These are phyloP conservation scores for Hydriomena furcata DNA, from an alignment of 2,888 invertebrate species.

Conservation along the genomic window DNA sequence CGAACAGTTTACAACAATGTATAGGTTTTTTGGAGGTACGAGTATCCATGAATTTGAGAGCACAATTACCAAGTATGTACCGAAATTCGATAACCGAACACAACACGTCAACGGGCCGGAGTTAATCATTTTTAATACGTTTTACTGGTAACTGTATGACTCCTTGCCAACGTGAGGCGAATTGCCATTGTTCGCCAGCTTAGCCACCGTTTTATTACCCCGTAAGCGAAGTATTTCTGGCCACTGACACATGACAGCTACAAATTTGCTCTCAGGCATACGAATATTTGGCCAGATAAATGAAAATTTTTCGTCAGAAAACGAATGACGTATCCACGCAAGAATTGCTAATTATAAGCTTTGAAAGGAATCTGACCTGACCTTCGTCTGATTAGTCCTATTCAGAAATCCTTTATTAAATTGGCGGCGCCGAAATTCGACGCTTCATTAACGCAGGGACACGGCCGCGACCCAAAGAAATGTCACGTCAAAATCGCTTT, in stretches of 20 bases:
- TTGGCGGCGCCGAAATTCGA: conserved; percentile 75
- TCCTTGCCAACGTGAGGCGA: conserved; percentile 53
- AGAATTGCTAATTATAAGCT: conserved; percentile 47
- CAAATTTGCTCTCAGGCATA: conserved; percentile 29
- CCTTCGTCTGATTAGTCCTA: conserved; percentile 57
- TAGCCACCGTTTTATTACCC: conserved; percentile 59
- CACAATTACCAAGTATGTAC: conserved; percentile 45
- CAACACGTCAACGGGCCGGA: conserved; percentile 78
- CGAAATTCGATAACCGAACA: conserved; percentile 73
- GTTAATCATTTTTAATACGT: conserved; percentile 78
- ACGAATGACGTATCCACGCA: conserved; percentile 31
- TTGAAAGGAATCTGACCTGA: conserved; percentile 48
- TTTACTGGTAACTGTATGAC: conserved; percentile 60
- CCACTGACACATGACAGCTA: conserved; percentile 36
- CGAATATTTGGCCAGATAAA: conserved; percentile 1
- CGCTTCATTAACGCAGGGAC: conserved; percentile 78
- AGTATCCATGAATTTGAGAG: conserved; percentile 21
- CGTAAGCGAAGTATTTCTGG: conserved; percentile 41
- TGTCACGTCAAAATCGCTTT: conserved; percentile 78
- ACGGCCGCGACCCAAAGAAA: conserved; percentile 71
- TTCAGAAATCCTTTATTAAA: conserved; percentile 53
- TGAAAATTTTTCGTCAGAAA: conserved; percentile 17
- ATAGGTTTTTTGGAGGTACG: conserved; percentile 16
- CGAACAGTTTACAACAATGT: conserved; percentile 18
- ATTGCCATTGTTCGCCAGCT: conserved; percentile 68